Percentiles rank a stretch among this genome's conserved stretches.
phyloP scores from a whole-genome alignment of 2,113 vertebrate species.

The Thamnophis sirtalis region DNA sequence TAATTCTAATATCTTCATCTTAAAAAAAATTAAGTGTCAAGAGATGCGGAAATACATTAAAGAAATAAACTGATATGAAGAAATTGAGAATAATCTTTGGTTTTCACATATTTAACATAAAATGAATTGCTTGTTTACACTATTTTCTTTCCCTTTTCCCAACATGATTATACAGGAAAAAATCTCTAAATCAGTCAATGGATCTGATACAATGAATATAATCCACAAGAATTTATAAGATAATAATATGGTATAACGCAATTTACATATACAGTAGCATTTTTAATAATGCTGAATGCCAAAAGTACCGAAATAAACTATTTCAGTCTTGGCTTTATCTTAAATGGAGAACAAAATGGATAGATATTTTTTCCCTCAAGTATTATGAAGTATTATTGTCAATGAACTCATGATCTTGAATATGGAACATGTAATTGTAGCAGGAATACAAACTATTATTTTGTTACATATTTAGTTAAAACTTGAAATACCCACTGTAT shows the following conservation, averaged over 20 bases:
- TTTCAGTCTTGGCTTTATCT: neutral
- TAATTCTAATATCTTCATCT: neutral
- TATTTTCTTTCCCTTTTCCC: neutral
- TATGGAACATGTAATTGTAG: neutral
- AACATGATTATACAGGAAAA: neutral
- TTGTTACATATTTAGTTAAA: neutral
- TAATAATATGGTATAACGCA: neutral
- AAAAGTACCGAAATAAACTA: neutral
- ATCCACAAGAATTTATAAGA: neutral
- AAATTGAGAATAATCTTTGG: neutral
- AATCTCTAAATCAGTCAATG: neutral
- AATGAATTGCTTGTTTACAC: neutral
- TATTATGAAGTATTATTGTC: slow-evolving; percentile 13
- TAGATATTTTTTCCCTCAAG: neutral
- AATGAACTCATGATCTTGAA: slow-evolving; percentile 17
- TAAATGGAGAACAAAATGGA: neutral
- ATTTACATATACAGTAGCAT: neutral
- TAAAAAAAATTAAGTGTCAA: neutral
- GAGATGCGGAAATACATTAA: neutral
- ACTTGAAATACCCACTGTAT: neutral
- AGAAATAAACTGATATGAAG: neutral
- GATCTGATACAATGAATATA: neutral
- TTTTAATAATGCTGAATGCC: neutral
- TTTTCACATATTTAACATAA: neutral
- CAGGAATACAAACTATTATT: neutral